A percentile compares a stretch with the other conserved stretches of the same genome.
phyloP scores from a whole-genome alignment of 2,113 vertebrate species.

The Dunckerocampus dactyliophorus region DNA sequence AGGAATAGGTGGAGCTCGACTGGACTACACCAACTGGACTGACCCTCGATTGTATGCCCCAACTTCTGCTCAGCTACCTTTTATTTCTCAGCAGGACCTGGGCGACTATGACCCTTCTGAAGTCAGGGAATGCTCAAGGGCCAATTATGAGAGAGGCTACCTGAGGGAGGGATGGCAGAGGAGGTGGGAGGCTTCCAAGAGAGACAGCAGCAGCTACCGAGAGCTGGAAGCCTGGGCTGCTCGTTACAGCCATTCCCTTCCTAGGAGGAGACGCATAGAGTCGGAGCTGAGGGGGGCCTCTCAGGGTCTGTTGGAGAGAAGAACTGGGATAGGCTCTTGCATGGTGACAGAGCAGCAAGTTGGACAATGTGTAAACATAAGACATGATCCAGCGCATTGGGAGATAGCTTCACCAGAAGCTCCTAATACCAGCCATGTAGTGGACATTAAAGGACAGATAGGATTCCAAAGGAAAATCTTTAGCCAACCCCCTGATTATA shows the following conservation, averaged over 20 bases:
- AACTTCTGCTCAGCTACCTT: slow-evolving; percentile 50
- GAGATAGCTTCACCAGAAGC: slow-evolving; percentile 34
- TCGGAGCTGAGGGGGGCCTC: slow-evolving; percentile 41
- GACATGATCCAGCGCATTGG: slow-evolving; percentile 32
- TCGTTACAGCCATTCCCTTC: slow-evolving; percentile 67
- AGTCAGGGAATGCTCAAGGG: slow-evolving; percentile 45
- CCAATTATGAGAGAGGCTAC: slow-evolving; percentile 49
- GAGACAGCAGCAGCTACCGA: slow-evolving; percentile 53
- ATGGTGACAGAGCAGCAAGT: slow-evolving; percentile 27
- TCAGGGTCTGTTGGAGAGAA: slow-evolving; percentile 39
- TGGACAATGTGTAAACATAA: slow-evolving; percentile 27
- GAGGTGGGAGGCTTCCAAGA: slow-evolving; percentile 56
- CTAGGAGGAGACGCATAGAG: slow-evolving; percentile 59
- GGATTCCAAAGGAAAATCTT: slow-evolving; percentile 44
- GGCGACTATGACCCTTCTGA: slow-evolving; percentile 40
- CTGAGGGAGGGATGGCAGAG: slow-evolving; percentile 53
- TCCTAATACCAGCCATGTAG: slow-evolving; percentile 17
- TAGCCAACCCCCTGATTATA: slow-evolving; percentile 79
- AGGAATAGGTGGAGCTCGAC: slow-evolving; percentile 45
- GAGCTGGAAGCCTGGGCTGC: slow-evolving; percentile 68
- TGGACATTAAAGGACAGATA: slow-evolving; percentile 41
- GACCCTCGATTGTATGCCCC: slow-evolving; percentile 23
- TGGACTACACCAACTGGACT: slow-evolving; percentile 53
- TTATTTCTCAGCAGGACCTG: slow-evolving; percentile 37
- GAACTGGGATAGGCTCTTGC: slow-evolving; percentile 29